A percentile compares a stretch with the other conserved stretches of the same genome.
Conservation (phyloP, 1,140 invertebrate genomes). For the Drosophila obscura region DNA sequence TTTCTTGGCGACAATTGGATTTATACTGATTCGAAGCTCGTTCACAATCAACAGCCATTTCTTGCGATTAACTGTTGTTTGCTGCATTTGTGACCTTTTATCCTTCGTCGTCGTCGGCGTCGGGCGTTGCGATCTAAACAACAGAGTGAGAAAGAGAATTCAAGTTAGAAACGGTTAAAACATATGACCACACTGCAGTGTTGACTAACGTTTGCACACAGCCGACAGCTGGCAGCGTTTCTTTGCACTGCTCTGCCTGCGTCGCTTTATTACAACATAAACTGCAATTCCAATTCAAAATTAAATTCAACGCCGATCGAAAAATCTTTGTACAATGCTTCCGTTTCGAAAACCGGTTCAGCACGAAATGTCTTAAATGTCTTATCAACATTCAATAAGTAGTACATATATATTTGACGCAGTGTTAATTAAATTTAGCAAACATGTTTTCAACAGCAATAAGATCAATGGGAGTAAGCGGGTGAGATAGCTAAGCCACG, state of each 20-base stretch:
- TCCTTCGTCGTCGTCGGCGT: slow-evolving; percentile 2
- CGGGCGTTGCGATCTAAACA: slow-evolving; percentile 18
- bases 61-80: slow-evolving; percentile 38
- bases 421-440: slow-evolving; percentile 42
- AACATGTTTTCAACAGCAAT: slow-evolving; percentile 41
- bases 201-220: no score
- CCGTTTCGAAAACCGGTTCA: no score
- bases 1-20: slow-evolving; percentile 37
- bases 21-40: slow-evolving; percentile 3
- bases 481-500: slow-evolving; percentile 36
- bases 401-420: slow-evolving; percentile 22
- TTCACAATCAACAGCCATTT: slow-evolving; percentile 38
- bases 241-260: background rate
- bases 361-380: slow-evolving; percentile 25
- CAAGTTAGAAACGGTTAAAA: background rate
- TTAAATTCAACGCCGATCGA: background rate
- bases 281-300: background rate
- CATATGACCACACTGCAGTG: no score
- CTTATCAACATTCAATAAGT: slow-evolving; percentile 48
- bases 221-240: no score
- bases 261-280: slow-evolving; percentile 18
- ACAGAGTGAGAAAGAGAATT: background rate
- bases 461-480: slow-evolving; percentile 23
- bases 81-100: slow-evolving; percentile 39
- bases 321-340: slow-evolving; percentile 1